Conservation (phyloP, 2,113 vertebrate species). For the Limnothrissa miodon region DNA sequence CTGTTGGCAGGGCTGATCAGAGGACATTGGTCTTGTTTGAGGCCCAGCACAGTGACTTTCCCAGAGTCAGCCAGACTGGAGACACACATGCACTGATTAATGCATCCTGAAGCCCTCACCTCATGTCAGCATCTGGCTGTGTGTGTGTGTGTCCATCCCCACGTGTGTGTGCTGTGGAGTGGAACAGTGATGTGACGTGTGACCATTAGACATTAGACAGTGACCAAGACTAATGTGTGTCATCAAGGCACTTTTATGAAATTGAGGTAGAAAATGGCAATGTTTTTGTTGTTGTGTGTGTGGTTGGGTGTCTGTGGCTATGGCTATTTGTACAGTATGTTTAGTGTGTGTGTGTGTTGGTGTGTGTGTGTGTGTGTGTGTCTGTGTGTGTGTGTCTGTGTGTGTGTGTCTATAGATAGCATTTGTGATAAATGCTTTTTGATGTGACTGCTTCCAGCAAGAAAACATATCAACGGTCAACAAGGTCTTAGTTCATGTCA, state of each 20-base stretch:
- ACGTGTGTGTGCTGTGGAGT: not conserved
- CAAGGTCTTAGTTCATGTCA: not conserved
- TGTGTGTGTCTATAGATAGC: not conserved
- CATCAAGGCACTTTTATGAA: not conserved
- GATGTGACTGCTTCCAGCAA: not conserved
- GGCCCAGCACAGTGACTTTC: not conserved
- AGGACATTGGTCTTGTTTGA: not conserved
- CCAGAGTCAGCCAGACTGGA: constrained; percentile 1
- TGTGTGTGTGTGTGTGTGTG: not conserved
- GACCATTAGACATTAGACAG: too few species aligned
- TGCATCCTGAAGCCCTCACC: not conserved
- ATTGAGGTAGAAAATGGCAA: not conserved
- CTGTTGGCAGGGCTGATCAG: constrained; percentile 12
- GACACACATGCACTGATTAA: not conserved
- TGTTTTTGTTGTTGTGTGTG: too few species aligned
- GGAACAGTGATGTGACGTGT: not conserved
- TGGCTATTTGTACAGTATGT: not conserved
- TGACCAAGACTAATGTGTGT: not conserved
- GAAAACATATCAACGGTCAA: not conserved
- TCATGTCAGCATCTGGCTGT: not conserved
- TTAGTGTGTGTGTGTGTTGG: too few species aligned
- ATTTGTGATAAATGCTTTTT: not conserved
- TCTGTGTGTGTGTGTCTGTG: not conserved
- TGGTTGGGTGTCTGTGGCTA: not conserved
- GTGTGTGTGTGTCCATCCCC: not conserved